A percentile compares a stretch with the other conserved stretches of the same genome.
These are phyloP conservation scores for Tupaia chinensis DNA, from an alignment of 2,113 vertebrate species.

Conservation along the genomic window DNA sequence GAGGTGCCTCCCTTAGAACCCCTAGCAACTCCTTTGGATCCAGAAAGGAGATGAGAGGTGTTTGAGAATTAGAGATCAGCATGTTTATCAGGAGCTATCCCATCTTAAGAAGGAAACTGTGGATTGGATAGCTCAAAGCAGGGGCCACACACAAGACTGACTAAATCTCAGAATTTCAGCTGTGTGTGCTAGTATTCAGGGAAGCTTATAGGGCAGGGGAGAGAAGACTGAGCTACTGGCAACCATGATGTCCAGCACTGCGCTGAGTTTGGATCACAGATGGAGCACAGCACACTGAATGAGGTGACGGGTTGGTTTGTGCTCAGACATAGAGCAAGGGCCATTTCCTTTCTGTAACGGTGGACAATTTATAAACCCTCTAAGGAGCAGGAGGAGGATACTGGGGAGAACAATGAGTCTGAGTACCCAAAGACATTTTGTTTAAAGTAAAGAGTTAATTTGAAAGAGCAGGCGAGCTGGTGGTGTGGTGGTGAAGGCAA, in stretches of 20 bases:
- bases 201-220: background rate
- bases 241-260: background rate
- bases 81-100: background rate
- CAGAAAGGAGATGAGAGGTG: background rate
- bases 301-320: background rate
- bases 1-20: background rate
- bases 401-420: background rate
- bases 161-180: background rate
- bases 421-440: background rate
- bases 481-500: too few species aligned
- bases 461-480: background rate
- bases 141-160: background rate
- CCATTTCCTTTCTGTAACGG: background rate
- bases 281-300: rapidly evolving
- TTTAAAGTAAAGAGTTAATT: background rate
- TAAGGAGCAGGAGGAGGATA: background rate
- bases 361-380: background rate
- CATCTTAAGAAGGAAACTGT: background rate
- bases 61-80: conserved; percentile 29
- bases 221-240: background rate
- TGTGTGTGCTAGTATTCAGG: background rate
- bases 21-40: background rate
- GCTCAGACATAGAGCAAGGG: background rate
- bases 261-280: background rate
- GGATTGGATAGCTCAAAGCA: background rate